phyloP scores from a whole-genome alignment of 1,140 invertebrate species.

The Drosophila bocqueti region DNA sequence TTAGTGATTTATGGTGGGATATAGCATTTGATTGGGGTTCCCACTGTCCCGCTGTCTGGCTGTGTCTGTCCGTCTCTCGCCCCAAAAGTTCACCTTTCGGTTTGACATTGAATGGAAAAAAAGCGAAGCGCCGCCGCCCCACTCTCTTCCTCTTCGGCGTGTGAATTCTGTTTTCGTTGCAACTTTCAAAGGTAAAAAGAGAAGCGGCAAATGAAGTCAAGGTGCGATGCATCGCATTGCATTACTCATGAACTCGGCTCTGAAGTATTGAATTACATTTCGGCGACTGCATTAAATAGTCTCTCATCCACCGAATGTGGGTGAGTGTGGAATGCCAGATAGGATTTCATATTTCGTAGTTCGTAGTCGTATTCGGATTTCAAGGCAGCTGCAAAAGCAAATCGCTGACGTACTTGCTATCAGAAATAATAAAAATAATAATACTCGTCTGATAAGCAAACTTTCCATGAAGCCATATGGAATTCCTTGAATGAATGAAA shows the following conservation, averaged over 20 bases:
- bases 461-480: conserved; percentile 33
- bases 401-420: conserved; percentile 12
- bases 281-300: conserved; percentile 53
- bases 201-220: conserved; percentile 76
- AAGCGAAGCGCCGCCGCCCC: conserved; percentile 46
- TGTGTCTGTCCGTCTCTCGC: conserved; percentile 10
- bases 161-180: conserved; percentile 80
- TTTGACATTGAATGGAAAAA: conserved; percentile 71
- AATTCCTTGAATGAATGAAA: conserved; percentile 42
- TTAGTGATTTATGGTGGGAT: conserved; percentile 82
- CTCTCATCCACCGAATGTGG: conserved; percentile 54
- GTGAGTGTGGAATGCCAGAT: conserved; percentile 50
- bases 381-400: conserved; percentile 27
- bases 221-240: conserved; percentile 62
- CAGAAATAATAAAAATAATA: conserved; percentile 12
- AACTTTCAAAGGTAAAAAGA: conserved; percentile 78
- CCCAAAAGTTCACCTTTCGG: conserved; percentile 38
- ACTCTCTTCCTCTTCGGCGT: conserved; percentile 45
- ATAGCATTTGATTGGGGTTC: conserved; percentile 60
- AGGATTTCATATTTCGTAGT: conserved; percentile 35
- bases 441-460: conserved; percentile 23
- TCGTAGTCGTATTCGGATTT: conserved; percentile 22
- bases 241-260: conserved; percentile 56
- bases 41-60: conserved; percentile 13
- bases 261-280: conserved; percentile 61